A percentile compares a stretch with the other conserved stretches of the same genome.
These are phyloP conservation scores for Gambusia holbrooki DNA, from an alignment of 2,113 vertebrate species.

Conservation along the genomic window DNA sequence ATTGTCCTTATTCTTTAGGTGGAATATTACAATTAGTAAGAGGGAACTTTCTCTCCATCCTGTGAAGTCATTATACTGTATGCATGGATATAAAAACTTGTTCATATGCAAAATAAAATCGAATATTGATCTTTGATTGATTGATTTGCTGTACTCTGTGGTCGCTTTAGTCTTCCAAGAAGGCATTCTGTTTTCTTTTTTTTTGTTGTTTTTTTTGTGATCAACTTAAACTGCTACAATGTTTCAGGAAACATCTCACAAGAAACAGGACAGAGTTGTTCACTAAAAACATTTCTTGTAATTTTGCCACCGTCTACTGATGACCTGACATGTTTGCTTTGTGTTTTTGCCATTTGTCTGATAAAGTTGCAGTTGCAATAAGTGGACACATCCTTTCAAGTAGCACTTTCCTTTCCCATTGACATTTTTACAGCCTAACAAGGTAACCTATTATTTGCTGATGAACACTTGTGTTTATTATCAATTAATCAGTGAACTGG, in stretches of 20 bases:
- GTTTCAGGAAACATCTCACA: neutral
- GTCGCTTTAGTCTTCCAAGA: slow-evolving; percentile 14
- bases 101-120: slow-evolving; percentile 77
- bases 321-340: neutral
- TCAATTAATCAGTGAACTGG: neutral
- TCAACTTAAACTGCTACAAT: neutral
- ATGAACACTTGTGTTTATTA: neutral
- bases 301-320: neutral
- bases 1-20: slow-evolving; percentile 57
- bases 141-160: slow-evolving; percentile 7
- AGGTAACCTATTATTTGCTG: neutral
- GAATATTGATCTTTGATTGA: slow-evolving; percentile 47
- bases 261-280: neutral
- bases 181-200: neutral
- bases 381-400: neutral
- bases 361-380: neutral
- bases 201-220: neutral
- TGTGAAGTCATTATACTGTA: slow-evolving; percentile 69
- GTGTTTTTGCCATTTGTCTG: neutral
- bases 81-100: slow-evolving; percentile 75
- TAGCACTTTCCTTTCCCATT: neutral
- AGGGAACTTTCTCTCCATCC: slow-evolving; percentile 35
- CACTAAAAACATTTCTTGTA: neutral
- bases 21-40: slow-evolving; percentile 58
- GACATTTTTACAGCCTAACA: neutral